These are phyloP conservation scores for Talpa occidentalis DNA, from an alignment of 2,113 vertebrate genomes.

Conservation along the genomic window DNA sequence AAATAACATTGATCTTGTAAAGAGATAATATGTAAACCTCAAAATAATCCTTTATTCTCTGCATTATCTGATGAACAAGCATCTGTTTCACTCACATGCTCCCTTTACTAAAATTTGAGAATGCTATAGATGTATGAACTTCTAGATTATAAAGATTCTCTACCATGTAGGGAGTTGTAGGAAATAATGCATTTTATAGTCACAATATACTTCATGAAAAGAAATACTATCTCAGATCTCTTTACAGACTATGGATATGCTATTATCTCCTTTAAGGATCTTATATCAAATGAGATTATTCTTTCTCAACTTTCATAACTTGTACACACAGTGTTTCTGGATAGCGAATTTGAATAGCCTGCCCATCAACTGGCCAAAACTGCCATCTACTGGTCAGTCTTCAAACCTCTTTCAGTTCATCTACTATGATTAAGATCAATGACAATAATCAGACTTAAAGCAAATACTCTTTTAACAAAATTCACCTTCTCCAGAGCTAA, in stretches of 20 bases:
- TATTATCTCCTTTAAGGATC: constrained; percentile 30
- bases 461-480: constrained; percentile 62
- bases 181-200: constrained; percentile 50
- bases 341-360: neutral
- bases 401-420: constrained; percentile 53
- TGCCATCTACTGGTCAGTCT: constrained; percentile 86
- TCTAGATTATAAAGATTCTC: constrained; percentile 27
- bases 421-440: neutral
- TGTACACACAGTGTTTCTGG: neutral
- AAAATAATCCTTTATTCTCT: neutral
- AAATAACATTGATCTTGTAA: constrained; percentile 26
- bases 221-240: constrained; percentile 18
- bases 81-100: neutral
- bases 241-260: constrained; percentile 52
- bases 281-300: constrained; percentile 17
- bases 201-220: constrained; percentile 43
- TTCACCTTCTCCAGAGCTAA: neutral
- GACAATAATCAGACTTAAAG: constrained; percentile 44
- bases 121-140: constrained; percentile 36
- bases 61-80: neutral
- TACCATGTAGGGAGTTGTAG: neutral
- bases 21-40: neutral
- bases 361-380: constrained; percentile 82
- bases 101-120: neutral
- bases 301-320: constrained; percentile 58